A percentile compares a stretch with the other conserved stretches of the same genome.
phyloP scores from a whole-genome alignment of 2,888 invertebrate genomes.

The Andrena marginata region DNA sequence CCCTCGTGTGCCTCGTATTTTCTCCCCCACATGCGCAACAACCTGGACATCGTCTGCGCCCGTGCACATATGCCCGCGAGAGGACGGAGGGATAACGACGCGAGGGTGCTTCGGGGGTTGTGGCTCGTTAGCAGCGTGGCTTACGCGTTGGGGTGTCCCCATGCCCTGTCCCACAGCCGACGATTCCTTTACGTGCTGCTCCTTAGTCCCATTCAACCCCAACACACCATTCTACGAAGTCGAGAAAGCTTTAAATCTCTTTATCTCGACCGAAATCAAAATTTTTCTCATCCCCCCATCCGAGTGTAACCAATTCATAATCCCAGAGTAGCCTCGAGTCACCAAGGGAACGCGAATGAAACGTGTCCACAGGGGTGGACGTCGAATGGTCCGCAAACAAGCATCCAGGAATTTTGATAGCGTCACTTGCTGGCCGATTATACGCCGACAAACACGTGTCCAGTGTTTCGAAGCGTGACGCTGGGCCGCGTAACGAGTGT shows the following conservation, averaged over 20 bases:
- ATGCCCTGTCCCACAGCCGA: slow-evolving; percentile 13
- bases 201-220: neutral
- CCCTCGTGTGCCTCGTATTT: slow-evolving; percentile 66
- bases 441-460: slow-evolving; percentile 33
- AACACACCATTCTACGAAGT: neutral
- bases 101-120: slow-evolving; percentile 7
- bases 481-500: slow-evolving; percentile 61
- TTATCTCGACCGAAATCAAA: neutral
- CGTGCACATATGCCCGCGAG: neutral
- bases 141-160: neutral
- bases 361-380: neutral
- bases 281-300: neutral
- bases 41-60: slow-evolving; percentile 5
- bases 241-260: neutral
- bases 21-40: slow-evolving; percentile 6
- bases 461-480: slow-evolving; percentile 39
- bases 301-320: neutral
- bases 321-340: neutral
- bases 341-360: neutral
- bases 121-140: slow-evolving; percentile 37
- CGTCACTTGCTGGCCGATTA: slow-evolving; percentile 31
- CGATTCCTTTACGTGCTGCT: neutral
- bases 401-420: slow-evolving; percentile 14
- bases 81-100: slow-evolving; percentile 14
- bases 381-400: slow-evolving; percentile 19